Evolutionary conservation across 2,888 invertebrate species (phyloP), one percentile per base, ranked within the genome.

Genomic region (Drosophila merina): DNA sequence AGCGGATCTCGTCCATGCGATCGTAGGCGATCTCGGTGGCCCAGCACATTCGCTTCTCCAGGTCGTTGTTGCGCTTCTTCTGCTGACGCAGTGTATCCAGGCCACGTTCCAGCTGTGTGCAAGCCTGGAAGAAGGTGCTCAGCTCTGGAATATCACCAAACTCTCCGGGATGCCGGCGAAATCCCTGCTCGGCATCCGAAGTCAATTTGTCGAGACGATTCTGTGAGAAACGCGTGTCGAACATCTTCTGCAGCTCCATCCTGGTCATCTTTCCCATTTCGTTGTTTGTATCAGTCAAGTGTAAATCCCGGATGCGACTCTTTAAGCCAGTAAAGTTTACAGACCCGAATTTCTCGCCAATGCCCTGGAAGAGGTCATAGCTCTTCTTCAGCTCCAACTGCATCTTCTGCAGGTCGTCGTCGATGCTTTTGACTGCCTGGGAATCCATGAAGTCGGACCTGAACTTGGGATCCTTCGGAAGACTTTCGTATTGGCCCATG

Each of bases 141-240:
- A 91, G 42, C 57, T 91, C 91, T 0, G 91, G 91, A 45, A 91
- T 91, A 30, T 90, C 88, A 0, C 88, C 90, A 56, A 91, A 91
- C 48, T 91, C 91, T 0, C 91, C 91, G 1, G 91, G 87, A 76
- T 91, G 90, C 3, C 86, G 80, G 0, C 87, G 81, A 57, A 91
- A 89, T 31, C 81, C 88, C 4, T 76, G 56, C 10, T 79, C 75
- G 48, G 90, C 87, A 40, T 89, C 75, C 10, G 74, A 50, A 0
- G 90, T 89, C 3, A 91, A 57, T 7, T 85, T 86, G 12, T 81
- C 70, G 12, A 91, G 55, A 4, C 83, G 75, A 49, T 89, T 88
- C 5, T 88, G 60, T 6, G 77, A 42, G 7, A 73, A 88, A 20
- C 85, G 86, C 7, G 85, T 73, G 7, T 90, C 84, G 44, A 90